phyloP scores from a whole-genome alignment of 2,797 vertebrate genomes.

The Parauchenoglanis punctatus region DNA sequence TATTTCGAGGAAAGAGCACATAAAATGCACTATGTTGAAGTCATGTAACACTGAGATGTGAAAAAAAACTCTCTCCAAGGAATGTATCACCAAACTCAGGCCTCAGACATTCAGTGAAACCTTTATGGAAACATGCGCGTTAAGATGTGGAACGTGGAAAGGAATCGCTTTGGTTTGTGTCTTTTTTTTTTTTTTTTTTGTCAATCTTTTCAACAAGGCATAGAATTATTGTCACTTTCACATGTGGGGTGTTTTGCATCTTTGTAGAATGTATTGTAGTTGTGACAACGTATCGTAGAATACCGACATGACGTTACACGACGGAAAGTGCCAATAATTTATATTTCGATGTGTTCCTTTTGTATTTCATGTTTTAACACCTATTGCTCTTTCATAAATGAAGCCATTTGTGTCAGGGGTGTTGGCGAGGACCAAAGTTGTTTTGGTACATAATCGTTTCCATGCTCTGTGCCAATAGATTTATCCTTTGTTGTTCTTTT shows the following conservation, averaged over 20 bases:
- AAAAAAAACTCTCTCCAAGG: constrained; percentile 72
- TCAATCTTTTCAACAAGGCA: constrained; percentile 69
- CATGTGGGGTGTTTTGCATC: constrained; percentile 78
- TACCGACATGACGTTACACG: constrained; percentile 73
- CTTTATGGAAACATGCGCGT: constrained; percentile 74
- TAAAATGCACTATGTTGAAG: constrained; percentile 83
- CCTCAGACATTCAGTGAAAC: constrained; percentile 78
- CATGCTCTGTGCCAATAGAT: constrained; percentile 81
- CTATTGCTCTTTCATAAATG: constrained; percentile 72
- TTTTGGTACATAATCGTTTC: constrained; percentile 78
- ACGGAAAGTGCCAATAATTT: constrained; percentile 82
- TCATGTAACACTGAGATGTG: constrained; percentile 71
- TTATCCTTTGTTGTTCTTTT: constrained; percentile 70
- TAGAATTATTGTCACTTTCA: constrained; percentile 80
- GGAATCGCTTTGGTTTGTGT: constrained; percentile 70
- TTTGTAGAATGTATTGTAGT: constrained; percentile 80
- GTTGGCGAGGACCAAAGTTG: constrained; percentile 85
- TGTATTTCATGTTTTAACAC: constrained; percentile 82
- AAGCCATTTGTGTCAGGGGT: constrained; percentile 81
- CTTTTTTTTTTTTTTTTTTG: constrained; percentile 36
- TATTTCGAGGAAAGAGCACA: constrained; percentile 76
- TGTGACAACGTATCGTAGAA: constrained; percentile 76
- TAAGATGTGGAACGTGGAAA: constrained; percentile 74
- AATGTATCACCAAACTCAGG: constrained; percentile 86
- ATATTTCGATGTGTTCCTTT: constrained; percentile 74